Percentiles rank a stretch among this genome's conserved stretches.
These are phyloP conservation scores for Atopsyche davidsoni DNA, from an alignment of 1,140 invertebrate species.

Conservation along the genomic window DNA sequence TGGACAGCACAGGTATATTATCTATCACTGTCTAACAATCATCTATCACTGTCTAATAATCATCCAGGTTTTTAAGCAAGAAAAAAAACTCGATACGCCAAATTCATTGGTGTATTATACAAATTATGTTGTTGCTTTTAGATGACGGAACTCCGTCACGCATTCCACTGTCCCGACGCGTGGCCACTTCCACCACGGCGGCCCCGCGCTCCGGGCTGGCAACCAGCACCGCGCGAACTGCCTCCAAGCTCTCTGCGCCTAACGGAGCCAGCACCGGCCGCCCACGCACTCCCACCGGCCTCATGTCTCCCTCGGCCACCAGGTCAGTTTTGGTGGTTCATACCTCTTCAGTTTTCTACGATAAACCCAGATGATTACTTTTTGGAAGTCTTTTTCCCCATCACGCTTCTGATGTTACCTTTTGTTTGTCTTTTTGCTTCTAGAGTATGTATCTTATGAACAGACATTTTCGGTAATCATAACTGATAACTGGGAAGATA, in stretches of 20 bases:
- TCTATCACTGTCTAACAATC: background rate
- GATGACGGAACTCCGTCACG: constrained; percentile 67
- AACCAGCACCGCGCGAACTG: constrained; percentile 47
- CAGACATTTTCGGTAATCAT: too few species aligned
- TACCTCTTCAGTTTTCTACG: too few species aligned
- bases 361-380: too few species aligned
- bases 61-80: background rate
- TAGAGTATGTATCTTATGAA: too few species aligned
- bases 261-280: constrained; percentile 56
- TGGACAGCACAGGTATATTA: constrained; percentile 81
- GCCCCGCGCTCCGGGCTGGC: constrained; percentile 45
- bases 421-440: too few species aligned
- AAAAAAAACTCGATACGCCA: too few species aligned
- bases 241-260: constrained; percentile 41
- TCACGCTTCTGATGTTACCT: too few species aligned
- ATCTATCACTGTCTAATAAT: background rate
- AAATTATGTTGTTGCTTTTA: constrained; percentile 32
- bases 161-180: constrained; percentile 62
- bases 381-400: too few species aligned
- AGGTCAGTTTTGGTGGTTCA: constrained; percentile 59
- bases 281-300: constrained; percentile 67
- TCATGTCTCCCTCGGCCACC: constrained; percentile 60
- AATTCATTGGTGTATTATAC: too few species aligned
- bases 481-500: too few species aligned
- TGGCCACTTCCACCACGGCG: constrained; percentile 48